These are phyloP conservation scores for Liasis olivaceus DNA, from an alignment of 2,797 vertebrate species.

Conservation along the genomic window DNA sequence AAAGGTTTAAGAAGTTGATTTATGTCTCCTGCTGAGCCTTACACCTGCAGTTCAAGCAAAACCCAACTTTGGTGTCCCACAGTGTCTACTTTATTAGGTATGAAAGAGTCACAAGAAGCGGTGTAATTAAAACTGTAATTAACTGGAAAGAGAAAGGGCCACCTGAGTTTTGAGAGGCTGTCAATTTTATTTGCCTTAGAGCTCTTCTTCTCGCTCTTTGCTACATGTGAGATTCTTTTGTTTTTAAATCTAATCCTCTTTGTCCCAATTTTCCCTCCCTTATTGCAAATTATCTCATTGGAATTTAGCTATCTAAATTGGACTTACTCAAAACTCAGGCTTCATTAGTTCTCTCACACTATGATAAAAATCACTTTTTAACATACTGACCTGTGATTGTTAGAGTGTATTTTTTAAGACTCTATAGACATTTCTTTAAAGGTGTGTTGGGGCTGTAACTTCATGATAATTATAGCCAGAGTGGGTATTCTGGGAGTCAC, in stretches of 20 bases:
- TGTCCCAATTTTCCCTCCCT: not conserved
- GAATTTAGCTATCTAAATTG: constrained; percentile 11
- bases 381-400: not conserved
- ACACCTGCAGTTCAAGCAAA: constrained; percentile 85
- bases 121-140: constrained; percentile 85
- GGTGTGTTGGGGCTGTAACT: not conserved
- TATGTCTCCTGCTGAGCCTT: constrained; percentile 79
- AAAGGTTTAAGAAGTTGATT: constrained; percentile 81
- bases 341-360: not conserved
- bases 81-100: constrained; percentile 85
- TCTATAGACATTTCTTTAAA: not conserved
- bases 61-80: constrained; percentile 81
- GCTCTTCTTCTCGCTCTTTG: constrained; percentile 76
- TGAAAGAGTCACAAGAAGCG: constrained; percentile 84
- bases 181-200: constrained; percentile 83
- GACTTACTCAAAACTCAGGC: not conserved
- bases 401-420: not conserved
- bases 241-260: constrained; percentile 21
- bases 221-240: constrained; percentile 51
- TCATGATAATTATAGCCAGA: not conserved
- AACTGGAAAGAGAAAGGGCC: constrained; percentile 83
- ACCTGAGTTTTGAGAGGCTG: constrained; percentile 85
- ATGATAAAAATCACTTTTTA: not conserved
- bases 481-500: not conserved
- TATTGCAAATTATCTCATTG: constrained; percentile 18